These are phyloP conservation scores for Barypeithes pellucidus DNA, from an alignment of 2,888 invertebrate genomes.

Conservation along the genomic window DNA sequence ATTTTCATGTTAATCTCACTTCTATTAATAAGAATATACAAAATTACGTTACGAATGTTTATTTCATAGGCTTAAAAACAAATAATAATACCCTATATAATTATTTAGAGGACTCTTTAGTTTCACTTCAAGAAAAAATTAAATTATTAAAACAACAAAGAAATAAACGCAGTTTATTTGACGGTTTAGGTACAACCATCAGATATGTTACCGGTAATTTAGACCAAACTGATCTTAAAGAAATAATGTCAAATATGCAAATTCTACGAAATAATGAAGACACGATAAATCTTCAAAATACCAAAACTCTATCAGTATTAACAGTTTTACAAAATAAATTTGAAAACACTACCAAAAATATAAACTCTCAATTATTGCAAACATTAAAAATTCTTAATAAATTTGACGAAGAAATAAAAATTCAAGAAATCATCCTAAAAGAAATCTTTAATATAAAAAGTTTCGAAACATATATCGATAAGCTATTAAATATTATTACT, in stretches of 20 bases:
- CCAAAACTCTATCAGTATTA: constrained; percentile 65
- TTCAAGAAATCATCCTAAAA: constrained; percentile 31
- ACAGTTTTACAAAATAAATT: constrained; percentile 31
- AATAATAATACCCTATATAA: constrained; percentile 19
- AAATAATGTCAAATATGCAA: constrained; percentile 40
- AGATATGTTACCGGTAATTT: constrained; percentile 30
- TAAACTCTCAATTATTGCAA: constrained; percentile 29
- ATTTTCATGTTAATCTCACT: too few relatives aligned
- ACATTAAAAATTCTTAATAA: constrained; percentile 17
- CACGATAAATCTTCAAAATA: constrained; percentile 30
- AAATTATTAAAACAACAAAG: constrained; percentile 19
- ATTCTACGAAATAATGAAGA: constrained; percentile 38
- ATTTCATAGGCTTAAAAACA: constrained; percentile 20
- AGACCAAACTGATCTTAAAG: constrained; percentile 32
- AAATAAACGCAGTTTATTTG: constrained; percentile 30
- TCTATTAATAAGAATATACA: constrained; percentile 37
- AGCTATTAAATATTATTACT: constrained; percentile 28
- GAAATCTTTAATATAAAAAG: constrained; percentile 39
- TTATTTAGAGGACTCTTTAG: constrained; percentile 21
- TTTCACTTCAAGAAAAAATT: constrained; percentile 24
- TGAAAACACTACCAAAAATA: constrained; percentile 33
- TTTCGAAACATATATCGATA: constrained; percentile 25
- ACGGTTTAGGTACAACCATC: constrained; percentile 27
- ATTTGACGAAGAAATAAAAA: constrained; percentile 13
- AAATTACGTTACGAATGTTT: constrained; percentile 7